These are phyloP conservation scores for Tor tambroides DNA, from an alignment of 2,113 vertebrate genomes.

Conservation along the genomic window DNA sequence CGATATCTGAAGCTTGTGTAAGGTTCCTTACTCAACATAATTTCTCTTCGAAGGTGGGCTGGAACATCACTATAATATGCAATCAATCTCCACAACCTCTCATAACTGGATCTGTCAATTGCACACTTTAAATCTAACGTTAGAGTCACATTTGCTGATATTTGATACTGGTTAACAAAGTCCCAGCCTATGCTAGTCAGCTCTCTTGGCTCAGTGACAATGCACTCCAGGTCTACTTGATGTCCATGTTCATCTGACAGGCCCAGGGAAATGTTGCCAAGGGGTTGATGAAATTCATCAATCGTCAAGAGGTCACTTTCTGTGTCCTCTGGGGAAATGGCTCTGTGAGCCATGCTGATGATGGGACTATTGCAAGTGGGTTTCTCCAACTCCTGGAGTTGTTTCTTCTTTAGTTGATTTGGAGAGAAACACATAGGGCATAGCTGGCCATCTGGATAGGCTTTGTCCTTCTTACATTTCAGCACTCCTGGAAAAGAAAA, in stretches of 20 bases:
- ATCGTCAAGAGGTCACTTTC: conserved; percentile 59
- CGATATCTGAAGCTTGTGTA: conserved; percentile 74
- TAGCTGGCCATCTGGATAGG: conserved; percentile 80
- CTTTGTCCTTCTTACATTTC: conserved; percentile 91
- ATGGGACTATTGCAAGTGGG: conserved; percentile 78
- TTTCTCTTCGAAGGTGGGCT: conserved; percentile 78
- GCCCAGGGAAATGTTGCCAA: conserved; percentile 81
- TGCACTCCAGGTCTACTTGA: conserved; percentile 80
- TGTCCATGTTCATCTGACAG: conserved; percentile 89
- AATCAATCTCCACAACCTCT: conserved; percentile 87
- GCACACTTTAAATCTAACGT: conserved; percentile 81
- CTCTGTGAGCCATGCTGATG: conserved; percentile 74
- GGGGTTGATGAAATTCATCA: conserved; percentile 67
- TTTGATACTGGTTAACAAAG: conserved; percentile 71
- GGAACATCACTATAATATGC: conserved; percentile 91
- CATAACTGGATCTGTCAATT: conserved; percentile 82
- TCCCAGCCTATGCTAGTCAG: conserved; percentile 73
- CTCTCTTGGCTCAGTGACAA: conserved; percentile 68
- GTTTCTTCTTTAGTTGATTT: conserved; percentile 67
- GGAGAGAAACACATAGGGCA: conserved; percentile 84
- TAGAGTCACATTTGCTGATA: conserved; percentile 78
- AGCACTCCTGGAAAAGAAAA: conserved; percentile 77
- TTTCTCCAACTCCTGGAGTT: conserved; percentile 73
- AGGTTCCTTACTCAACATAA: conserved; percentile 70
- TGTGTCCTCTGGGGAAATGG: conserved; percentile 54